Evolutionary conservation across 2,113 vertebrate species (phyloP), one percentile per base, ranked within the genome.

Genomic region (Boulengeromyrus knoepffleri): DNA sequence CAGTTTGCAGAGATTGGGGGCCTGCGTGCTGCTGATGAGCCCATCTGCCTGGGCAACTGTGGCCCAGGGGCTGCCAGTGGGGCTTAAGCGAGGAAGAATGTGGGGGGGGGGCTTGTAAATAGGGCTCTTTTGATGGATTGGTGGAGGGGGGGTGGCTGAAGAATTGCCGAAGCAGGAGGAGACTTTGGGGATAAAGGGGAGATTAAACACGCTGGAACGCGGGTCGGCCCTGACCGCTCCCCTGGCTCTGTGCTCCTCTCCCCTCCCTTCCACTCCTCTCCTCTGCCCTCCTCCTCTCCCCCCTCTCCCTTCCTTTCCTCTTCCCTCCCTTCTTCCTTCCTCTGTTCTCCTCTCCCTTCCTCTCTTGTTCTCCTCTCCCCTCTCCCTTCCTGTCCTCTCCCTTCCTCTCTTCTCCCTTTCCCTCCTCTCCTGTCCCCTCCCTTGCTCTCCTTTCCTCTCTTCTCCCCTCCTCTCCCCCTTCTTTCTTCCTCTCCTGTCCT

Each of bases 1-100:
- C 93, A 92, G 92, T 90, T 92, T 93, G 90, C 90, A 89, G 93
- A 91, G 94, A 94, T 91, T 94, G 93, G 92, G 92, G 89, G 88
- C 62, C 91, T 87, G 91, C 87, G 53, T 90, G 89, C 90, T 84
- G 88, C 90, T 62, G 89, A 91, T 1, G 90, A 83, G 85, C 90
- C 91, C 92, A 92, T 93, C 90, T 93, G 94, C 90, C 87, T 83
- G 88, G 46, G 85, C 90, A 89, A 90, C 70, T 91, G 91, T 88
- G 90, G 89, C 24, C 70, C 89, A 88, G 89, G 74, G 31, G 85
- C 46, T 89, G 88, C 90, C 89, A 90, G 85, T 93, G 90, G 90
- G 89, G 90, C 74, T 70, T 10, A 58, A 89, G 80, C 74, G 24
- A 83, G 84, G 90, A 89, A 80, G 58, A 0, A 5, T 21, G 74